Evolutionary conservation across 2,113 vertebrate species (phyloP).

Genomic region (Poeciliopsis retropinna): DNA sequence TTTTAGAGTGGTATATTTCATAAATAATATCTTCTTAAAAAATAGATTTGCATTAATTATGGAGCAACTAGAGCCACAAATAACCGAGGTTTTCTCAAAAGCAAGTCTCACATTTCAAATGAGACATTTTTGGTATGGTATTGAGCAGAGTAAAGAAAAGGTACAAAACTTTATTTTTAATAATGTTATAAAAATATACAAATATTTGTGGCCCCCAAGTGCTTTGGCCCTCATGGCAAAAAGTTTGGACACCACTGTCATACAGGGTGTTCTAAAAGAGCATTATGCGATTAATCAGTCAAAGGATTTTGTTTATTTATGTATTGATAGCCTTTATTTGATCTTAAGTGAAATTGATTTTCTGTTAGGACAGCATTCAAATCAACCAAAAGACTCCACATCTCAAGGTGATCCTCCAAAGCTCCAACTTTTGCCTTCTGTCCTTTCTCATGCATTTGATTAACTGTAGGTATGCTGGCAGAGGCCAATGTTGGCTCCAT

Average conservation of each 20-base stretch:
- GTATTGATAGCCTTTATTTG: background rate
- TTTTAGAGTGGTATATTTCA: too few relatives aligned
- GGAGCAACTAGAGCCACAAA: too few relatives aligned
- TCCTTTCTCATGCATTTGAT: conserved; percentile 27
- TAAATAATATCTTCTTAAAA: too few relatives aligned
- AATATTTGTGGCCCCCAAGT: too few relatives aligned
- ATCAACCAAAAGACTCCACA: conserved; percentile 42
- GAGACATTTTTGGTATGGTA: too few relatives aligned
- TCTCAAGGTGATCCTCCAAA: conserved; percentile 65
- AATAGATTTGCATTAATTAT: too few relatives aligned
- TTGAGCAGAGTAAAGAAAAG: too few relatives aligned
- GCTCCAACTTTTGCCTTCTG: conserved; percentile 35
- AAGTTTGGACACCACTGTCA: background rate
- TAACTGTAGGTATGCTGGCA: conserved; percentile 41
- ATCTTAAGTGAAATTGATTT: background rate
- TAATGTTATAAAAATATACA: too few relatives aligned
- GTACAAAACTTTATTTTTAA: too few relatives aligned
- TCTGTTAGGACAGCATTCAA: conserved; percentile 69
- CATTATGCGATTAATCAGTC: background rate
- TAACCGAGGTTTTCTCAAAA: too few relatives aligned
- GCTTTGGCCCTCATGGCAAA: too few relatives aligned
- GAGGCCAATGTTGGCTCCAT: conserved; percentile 33
- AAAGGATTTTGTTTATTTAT: background rate
- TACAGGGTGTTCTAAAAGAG: background rate
- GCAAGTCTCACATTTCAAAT: too few relatives aligned